Conservation (phyloP, 2,797 vertebrate genomes). For the Scomberomorus guttatus region DNA sequence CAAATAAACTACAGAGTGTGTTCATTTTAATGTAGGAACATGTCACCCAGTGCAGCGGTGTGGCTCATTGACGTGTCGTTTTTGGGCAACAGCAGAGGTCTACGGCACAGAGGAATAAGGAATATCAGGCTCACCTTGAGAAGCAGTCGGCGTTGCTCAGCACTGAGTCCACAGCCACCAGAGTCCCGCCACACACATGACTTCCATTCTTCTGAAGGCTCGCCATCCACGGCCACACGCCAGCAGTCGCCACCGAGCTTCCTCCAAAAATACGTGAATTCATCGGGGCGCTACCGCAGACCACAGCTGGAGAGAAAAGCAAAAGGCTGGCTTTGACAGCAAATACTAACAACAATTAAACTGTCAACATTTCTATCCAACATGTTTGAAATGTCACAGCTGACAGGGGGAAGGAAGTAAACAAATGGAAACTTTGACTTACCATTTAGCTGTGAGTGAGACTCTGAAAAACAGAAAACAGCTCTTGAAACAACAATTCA, state of each 20-base stretch:
- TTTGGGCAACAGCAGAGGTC: too few relatives aligned
- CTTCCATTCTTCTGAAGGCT: slow-evolving; percentile 77
- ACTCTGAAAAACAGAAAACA: slow-evolving; percentile 54
- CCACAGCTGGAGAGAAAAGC: slow-evolving; percentile 62
- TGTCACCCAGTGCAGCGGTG: too few relatives aligned
- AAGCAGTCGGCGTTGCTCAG: slow-evolving; percentile 87
- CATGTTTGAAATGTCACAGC: neutral
- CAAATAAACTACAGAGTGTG: too few relatives aligned
- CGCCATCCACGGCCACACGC: slow-evolving; percentile 82
- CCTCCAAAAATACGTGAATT: slow-evolving; percentile 47
- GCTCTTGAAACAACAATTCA: neutral
- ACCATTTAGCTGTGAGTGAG: slow-evolving; percentile 51
- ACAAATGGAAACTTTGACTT: slow-evolving; percentile 28
- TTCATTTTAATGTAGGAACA: too few relatives aligned
- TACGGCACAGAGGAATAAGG: too few relatives aligned
- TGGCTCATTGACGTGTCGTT: too few relatives aligned
- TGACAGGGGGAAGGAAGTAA: neutral
- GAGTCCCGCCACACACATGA: slow-evolving; percentile 86
- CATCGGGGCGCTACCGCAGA: slow-evolving; percentile 70
- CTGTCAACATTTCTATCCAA: neutral
- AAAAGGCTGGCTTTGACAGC: too few relatives aligned
- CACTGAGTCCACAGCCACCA: slow-evolving; percentile 82
- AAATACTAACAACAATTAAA: neutral
- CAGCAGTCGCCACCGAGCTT: slow-evolving; percentile 1
- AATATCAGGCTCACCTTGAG: slow-evolving; percentile 61